A percentile compares a stretch with the other conserved stretches of the same genome.
Conservation (phyloP, 1,140 invertebrate genomes). For the Trichonephila clavata region DNA sequence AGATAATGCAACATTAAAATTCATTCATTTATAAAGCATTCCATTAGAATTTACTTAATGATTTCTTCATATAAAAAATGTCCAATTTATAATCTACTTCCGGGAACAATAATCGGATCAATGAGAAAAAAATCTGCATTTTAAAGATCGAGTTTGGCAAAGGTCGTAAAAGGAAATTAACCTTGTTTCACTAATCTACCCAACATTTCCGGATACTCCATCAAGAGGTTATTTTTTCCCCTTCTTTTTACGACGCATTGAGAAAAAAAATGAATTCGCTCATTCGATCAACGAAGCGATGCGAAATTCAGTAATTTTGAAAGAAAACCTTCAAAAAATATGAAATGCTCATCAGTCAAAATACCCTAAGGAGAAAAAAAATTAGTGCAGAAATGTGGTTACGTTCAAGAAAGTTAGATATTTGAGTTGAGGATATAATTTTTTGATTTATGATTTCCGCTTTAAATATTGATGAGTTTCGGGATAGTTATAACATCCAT, state of each 20-base stretch:
- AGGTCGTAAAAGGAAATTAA: slow-evolving; percentile 6
- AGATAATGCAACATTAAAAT: no score
- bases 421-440: no score
- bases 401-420: no score
- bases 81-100: background rate
- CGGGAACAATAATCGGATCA: slow-evolving; percentile 10
- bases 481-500: no score
- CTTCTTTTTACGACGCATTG: background rate
- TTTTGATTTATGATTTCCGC: no score
- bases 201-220: slow-evolving; percentile 24
- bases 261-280: background rate
- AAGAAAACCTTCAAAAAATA: no score
- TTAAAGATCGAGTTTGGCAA: background rate
- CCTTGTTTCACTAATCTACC: slow-evolving; percentile 46
- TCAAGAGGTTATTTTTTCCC: background rate
- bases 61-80: background rate
- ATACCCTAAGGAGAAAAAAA: no score
- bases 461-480: no score
- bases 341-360: no score
- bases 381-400: no score
- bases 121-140: slow-evolving; percentile 16
- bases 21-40: background rate
- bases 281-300: background rate
- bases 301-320: background rate
- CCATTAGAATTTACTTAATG: background rate